Evolutionary conservation across 2,797 vertebrate species (phyloP).

Genomic region (Fistularia tabacaria): DNA sequence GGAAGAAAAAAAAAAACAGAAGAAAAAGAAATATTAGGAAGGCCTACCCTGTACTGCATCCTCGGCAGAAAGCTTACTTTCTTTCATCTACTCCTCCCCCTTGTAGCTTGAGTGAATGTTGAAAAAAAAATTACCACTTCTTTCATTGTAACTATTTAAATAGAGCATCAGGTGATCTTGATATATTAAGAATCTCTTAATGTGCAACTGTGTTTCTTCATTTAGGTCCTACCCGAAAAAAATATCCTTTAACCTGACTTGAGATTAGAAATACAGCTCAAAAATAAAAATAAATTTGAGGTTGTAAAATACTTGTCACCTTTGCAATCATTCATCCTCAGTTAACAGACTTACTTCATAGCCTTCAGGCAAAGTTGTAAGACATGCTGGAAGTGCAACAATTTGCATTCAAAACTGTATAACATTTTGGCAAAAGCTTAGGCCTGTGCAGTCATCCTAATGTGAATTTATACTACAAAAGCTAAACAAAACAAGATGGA

Average conservation of each 20-base stretch:
- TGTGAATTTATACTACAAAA: slow-evolving; percentile 29
- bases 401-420: slow-evolving; percentile 49
- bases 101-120: not conserved
- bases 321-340: slow-evolving; percentile 1
- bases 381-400: slow-evolving; percentile 28
- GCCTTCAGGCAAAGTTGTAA: slow-evolving; percentile 5
- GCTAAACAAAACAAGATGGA: slow-evolving; percentile 26
- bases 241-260: too few species aligned
- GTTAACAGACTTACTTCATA: slow-evolving; percentile 19
- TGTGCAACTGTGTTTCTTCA: not conserved
- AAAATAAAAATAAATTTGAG: too few species aligned
- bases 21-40: slow-evolving; percentile 10
- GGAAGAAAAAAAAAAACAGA: slow-evolving; percentile 1
- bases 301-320: not conserved
- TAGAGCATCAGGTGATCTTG: slow-evolving; percentile 2
- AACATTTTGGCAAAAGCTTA: slow-evolving; percentile 45
- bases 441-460: slow-evolving; percentile 19
- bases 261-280: too few species aligned
- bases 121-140: not conserved
- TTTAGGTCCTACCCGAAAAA: too few species aligned
- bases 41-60: not conserved
- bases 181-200: slow-evolving; percentile 5
- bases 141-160: slow-evolving; percentile 7
- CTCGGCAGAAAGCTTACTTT: slow-evolving; percentile 1
- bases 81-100: not conserved